These are phyloP conservation scores for Polypedilum pembai DNA, from an alignment of 1,140 invertebrate species.

Conservation along the genomic window DNA sequence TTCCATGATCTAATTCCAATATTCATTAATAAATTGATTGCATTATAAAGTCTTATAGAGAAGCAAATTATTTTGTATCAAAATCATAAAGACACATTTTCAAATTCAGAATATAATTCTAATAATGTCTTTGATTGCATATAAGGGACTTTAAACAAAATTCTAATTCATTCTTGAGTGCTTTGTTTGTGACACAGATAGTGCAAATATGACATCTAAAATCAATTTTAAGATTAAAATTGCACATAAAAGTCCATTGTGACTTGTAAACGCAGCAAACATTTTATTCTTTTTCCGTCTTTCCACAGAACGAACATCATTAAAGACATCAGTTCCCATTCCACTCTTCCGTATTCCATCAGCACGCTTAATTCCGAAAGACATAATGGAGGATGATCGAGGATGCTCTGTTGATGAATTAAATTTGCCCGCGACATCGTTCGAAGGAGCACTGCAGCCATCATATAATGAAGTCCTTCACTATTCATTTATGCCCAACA, in stretches of 20 bases:
- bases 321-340: slow-evolving; percentile 37
- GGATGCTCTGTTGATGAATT: slow-evolving; percentile 31
- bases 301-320: slow-evolving; percentile 40
- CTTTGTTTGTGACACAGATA: too few relatives aligned
- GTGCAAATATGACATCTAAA: background rate
- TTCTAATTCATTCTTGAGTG: too few relatives aligned
- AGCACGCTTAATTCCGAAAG: slow-evolving; percentile 39
- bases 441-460: slow-evolving; percentile 27
- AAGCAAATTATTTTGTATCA: too few relatives aligned
- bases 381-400: slow-evolving; percentile 36
- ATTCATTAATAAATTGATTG: too few relatives aligned
- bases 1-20: too few relatives aligned
- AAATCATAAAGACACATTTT: too few relatives aligned
- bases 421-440: slow-evolving; percentile 32
- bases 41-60: too few relatives aligned
- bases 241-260: background rate
- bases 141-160: too few relatives aligned
- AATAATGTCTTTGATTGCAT: too few relatives aligned
- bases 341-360: slow-evolving; percentile 42
- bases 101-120: too few relatives aligned
- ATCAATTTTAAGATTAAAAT: background rate
- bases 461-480: slow-evolving; percentile 42
- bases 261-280: background rate
- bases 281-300: background rate
- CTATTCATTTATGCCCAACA: slow-evolving; percentile 43